Evolutionary conservation across 2,888 invertebrate species (phyloP).

Genomic region (Thera britannica): DNA sequence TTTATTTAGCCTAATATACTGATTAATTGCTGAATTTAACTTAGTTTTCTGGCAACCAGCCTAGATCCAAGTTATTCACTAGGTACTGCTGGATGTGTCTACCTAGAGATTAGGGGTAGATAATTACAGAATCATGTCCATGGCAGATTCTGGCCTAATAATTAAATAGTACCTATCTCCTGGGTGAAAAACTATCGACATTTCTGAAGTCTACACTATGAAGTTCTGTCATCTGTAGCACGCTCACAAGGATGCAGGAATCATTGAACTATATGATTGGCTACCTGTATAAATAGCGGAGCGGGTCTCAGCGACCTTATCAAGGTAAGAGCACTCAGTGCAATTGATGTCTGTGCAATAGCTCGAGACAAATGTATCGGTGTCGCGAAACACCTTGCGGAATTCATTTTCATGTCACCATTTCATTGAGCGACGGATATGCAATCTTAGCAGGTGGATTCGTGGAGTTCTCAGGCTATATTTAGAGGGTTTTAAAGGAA

Average conservation of each 20-base stretch:
- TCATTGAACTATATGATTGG: constrained; percentile 53
- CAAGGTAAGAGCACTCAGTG: constrained; percentile 71
- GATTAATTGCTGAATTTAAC: neutral
- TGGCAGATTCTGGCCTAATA: neutral
- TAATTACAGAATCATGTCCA: neutral
- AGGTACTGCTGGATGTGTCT: neutral
- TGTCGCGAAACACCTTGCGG: constrained; percentile 32
- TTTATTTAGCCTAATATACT: neutral
- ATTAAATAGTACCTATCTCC: too few relatives aligned
- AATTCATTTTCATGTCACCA: constrained; percentile 13
- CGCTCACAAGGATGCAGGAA: constrained; percentile 20
- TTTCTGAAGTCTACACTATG: too few relatives aligned
- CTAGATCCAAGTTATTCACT: neutral
- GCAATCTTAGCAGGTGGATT: neutral
- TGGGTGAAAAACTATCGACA: neutral
- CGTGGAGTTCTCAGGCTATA: constrained; percentile 18
- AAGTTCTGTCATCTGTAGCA: neutral
- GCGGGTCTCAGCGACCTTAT: constrained; percentile 67
- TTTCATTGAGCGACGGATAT: constrained; percentile 1
- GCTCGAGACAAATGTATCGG: constrained; percentile 41
- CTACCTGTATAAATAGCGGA: constrained; percentile 66
- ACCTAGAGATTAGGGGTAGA: neutral
- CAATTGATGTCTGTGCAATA: constrained; percentile 74
- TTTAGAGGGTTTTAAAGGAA: constrained; percentile 41
- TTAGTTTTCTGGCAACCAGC: neutral